phyloP scores from a whole-genome alignment of 2,888 invertebrate genomes.

The Dimorphilus gyrociliatus region DNA sequence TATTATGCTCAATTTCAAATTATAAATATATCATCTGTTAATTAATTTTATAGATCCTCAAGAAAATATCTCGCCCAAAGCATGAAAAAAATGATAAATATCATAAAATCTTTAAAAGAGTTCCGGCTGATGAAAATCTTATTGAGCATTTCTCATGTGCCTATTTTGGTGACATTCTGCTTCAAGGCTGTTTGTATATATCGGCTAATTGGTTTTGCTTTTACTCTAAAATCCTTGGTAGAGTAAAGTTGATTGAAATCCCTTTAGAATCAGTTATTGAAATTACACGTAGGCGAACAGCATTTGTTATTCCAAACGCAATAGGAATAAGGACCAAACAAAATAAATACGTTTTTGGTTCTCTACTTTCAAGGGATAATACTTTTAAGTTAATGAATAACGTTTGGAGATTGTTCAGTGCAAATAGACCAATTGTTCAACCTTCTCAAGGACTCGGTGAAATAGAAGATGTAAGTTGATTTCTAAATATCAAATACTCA shows the following conservation, averaged over 20 bases:
- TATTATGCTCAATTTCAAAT: too few species aligned
- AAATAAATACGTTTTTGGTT: slow-evolving; percentile 57
- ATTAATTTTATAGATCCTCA: too few species aligned
- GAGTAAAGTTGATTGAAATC: slow-evolving; percentile 76
- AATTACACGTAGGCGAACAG: slow-evolving; percentile 82
- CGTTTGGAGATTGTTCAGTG: too few species aligned
- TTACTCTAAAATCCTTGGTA: slow-evolving; percentile 86
- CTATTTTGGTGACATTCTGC: slow-evolving; percentile 70
- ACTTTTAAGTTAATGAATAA: slow-evolving; percentile 71
- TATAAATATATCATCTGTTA: too few species aligned
- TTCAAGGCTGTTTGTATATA: slow-evolving; percentile 83
- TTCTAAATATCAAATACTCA: too few species aligned
- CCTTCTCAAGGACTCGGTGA: too few species aligned
- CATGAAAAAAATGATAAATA: slow-evolving; percentile 78
- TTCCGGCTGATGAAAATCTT: slow-evolving; percentile 64
- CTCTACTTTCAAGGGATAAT: slow-evolving; percentile 68
- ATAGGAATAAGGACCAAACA: slow-evolving; percentile 70
- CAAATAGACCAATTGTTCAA: too few species aligned
- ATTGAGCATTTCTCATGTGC: slow-evolving; percentile 75
- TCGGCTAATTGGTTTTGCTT: slow-evolving; percentile 87
- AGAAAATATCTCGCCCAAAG: too few species aligned
- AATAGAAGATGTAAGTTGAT: too few species aligned
- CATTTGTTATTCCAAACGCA: slow-evolving; percentile 81
- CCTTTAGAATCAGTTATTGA: slow-evolving; percentile 66
- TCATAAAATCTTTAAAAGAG: slow-evolving; percentile 66